Evolutionary conservation across 2,888 invertebrate genomes (phyloP).

Genomic region (Pimpla rufipes): DNA sequence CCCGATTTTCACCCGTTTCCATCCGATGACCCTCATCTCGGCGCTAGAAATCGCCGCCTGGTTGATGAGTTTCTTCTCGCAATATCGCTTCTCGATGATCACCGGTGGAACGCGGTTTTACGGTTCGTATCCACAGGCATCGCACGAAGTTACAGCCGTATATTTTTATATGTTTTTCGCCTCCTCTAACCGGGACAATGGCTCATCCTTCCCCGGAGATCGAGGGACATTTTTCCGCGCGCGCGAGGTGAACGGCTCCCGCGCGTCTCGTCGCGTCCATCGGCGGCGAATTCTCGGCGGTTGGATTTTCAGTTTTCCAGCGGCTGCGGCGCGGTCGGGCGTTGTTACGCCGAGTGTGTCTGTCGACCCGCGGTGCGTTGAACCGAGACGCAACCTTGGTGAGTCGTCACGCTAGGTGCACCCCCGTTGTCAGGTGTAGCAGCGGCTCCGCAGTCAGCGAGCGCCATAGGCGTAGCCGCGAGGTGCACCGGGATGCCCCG

Average conservation of each 20-base stretch:
- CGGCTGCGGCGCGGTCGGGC: not conserved
- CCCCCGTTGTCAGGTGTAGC: conserved; percentile 82
- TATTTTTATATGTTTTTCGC: not conserved
- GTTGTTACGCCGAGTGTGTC: conserved; percentile 55
- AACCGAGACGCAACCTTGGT: conserved; percentile 82
- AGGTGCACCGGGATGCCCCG: not conserved
- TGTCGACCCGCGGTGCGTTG: conserved; percentile 82
- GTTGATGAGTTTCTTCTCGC: conserved; percentile 5
- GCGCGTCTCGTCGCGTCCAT: not conserved
- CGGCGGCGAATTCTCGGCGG: not conserved
- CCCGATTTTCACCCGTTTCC: conserved; percentile 45
- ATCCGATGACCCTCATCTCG: conserved; percentile 35
- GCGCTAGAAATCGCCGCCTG: not conserved
- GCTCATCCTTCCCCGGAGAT: conserved; percentile 13
- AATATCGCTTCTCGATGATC: not conserved
- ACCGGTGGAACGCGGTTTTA: not conserved
- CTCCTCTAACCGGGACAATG: not conserved
- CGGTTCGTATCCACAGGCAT: not conserved
- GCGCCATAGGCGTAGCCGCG: conserved; percentile 63
- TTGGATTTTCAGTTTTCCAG: conserved; percentile 12
- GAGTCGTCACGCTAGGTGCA: conserved; percentile 81
- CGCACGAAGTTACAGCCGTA: not conserved
- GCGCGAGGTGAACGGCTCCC: not conserved
- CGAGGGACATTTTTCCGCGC: conserved; percentile 5
- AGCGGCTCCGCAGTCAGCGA: conserved; percentile 63